Base-by-base conservation (phyloP, 2,888 invertebrate species). In the Caenorhabditis imperialis region DNA sequence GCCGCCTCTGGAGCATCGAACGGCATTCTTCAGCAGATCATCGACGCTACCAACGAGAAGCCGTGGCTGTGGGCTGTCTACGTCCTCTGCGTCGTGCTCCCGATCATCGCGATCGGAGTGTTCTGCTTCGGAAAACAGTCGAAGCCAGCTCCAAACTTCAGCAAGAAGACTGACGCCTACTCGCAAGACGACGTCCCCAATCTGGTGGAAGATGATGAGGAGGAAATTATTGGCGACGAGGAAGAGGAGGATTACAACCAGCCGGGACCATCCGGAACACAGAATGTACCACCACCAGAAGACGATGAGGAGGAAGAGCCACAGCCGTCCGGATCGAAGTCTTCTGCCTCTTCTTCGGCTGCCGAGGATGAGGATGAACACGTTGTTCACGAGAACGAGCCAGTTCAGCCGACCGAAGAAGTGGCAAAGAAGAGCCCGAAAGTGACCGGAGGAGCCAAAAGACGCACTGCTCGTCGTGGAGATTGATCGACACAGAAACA, bases 51-150 rank as follows among this genome's bases (percentile, higher is more conserved):
- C 18, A 82, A 80, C 38, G 85, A 94, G 77, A 92, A 94, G 88
- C 96, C 96, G 30, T 94, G 94, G 93, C 91, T 95, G 86, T 96
- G 94, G 93, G 94, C 92, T 50, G 92, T 94, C 58, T 93, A 93
- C 90, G 91, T 94, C 86, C 90, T 95, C 81, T 92, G 92, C 69
- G 90, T 93, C 86, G 93, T 94, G 86, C 90, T 95, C 69, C 92
- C 95, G 51, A 91, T 96, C 86, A 92, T 94, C 58, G 90, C 93
- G 85, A 89, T 93, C 88, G 91, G 94, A 85, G 94, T 94, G 90
- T 92, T 92, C 89, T 94, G 94, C 91, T 95, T 93, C 90, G 88
- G 88, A 35, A 75, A 81, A 38, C 84, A 81, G 35, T 79, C 83
- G 2, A 63, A 74, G 50, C 55, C 79, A 12, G 40, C 58, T 30